Base-by-base conservation (phyloP, 1,140 invertebrate species). In the Bombus balteatus region DNA sequence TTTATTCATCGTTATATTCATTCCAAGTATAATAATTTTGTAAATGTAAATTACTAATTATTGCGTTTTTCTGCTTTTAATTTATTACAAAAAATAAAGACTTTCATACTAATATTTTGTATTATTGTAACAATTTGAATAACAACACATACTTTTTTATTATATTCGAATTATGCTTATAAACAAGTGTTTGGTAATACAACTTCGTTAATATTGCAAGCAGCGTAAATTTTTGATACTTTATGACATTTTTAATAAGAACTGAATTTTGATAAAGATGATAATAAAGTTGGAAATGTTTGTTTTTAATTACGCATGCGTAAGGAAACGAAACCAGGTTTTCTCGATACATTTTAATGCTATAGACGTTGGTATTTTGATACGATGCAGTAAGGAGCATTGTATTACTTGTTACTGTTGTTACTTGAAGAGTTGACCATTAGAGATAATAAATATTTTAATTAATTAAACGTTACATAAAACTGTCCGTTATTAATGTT, bases 281-380 rank as follows among this genome's bases (percentile, higher is more conserved):
- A 32, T 13, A 6, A 65, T 18, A 65, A 37, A 9, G 6, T 53
- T 28, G 3, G 37, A 70, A 68, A 43, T 47, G 13, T 66, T 47
- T 59, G 39, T 53, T 37, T 32, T 47, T 32, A 75, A 22, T 5
- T 28, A 83, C 81, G 81, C 81, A 83, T 83, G 73, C 73, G 81
- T 77, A 37, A 83, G 10, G 32, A 57, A 72, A 41, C 8, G 53
- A 75, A 82, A 82, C 66, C 9, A 47, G 25, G 1, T 78, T 62
- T 65, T 6, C 37, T 41, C 9, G 8, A 59, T 72, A 13, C 37
- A 39, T 81, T 68, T 77, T 74, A 10, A 25, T 53, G 8, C 22
- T 37, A 18, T 37, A 43, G 47, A 53, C 5, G 18, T 18, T 22
- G n/a, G 12, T 34, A 53, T 15, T 53, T 62, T 32, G n/a, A n/a